Percentiles rank a stretch among this genome's conserved stretches.
These are phyloP conservation scores for Taxidea taxus DNA, from an alignment of 2,113 vertebrate species.

Conservation along the genomic window DNA sequence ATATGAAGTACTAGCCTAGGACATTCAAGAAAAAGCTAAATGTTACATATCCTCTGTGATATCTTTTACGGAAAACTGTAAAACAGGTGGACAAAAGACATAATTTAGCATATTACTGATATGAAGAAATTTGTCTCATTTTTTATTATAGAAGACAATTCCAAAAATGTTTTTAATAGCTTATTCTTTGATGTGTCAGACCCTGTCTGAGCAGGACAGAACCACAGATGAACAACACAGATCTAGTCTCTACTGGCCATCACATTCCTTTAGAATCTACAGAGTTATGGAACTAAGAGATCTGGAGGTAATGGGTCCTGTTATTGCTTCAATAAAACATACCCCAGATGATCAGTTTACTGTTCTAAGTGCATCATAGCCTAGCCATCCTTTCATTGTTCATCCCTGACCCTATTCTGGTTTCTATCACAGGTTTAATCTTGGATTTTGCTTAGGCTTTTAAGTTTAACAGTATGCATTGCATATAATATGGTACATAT, in stretches of 20 bases:
- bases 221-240: background rate
- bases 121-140: background rate
- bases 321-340: background rate
- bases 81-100: background rate
- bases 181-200: background rate
- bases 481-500: background rate
- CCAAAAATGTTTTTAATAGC: background rate
- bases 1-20: background rate
- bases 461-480: background rate
- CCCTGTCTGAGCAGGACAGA: background rate
- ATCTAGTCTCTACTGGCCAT: background rate
- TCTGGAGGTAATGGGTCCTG: background rate
- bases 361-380: background rate
- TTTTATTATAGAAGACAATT: background rate
- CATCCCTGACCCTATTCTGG: background rate
- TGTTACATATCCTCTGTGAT: background rate
- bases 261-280: background rate
- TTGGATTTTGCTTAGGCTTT: background rate
- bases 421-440: background rate
- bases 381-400: background rate
- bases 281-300: background rate
- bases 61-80: background rate
- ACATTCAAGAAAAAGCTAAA: background rate
- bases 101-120: background rate
- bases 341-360: background rate